phyloP scores from a whole-genome alignment of 2,113 vertebrate genomes.

The Castor canadensis region DNA sequence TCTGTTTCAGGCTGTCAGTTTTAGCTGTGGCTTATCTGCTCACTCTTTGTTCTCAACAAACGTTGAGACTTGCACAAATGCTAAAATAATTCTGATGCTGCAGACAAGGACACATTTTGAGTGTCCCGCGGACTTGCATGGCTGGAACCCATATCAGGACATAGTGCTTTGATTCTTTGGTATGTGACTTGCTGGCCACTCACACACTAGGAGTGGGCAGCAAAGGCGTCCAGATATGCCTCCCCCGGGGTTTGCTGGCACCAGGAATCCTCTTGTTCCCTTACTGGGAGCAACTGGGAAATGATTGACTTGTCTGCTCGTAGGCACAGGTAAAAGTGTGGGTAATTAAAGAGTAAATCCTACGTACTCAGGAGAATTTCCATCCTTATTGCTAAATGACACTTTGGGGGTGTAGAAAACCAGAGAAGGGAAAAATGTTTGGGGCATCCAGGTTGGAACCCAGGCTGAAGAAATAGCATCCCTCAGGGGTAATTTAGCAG shows the following conservation, averaged over 20 bases:
- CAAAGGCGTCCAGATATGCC: no score
- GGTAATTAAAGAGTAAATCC: background rate
- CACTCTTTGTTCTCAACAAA: background rate
- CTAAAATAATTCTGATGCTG: background rate
- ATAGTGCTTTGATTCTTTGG: background rate
- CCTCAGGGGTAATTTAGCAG: background rate
- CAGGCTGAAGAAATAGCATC: background rate
- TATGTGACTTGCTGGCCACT: background rate
- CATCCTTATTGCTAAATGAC: background rate
- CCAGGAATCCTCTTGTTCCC: background rate
- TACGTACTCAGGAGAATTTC: background rate
- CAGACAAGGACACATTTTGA: no score
- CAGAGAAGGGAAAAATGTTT: background rate
- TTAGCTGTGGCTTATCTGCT: background rate
- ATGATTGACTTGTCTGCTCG: background rate
- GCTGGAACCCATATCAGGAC: background rate
- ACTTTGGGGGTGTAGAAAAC: background rate
- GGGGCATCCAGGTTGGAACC: background rate
- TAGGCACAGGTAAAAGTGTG: background rate
- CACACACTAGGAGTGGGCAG: accelerated
- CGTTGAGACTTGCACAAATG: background rate
- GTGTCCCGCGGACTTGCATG: accelerated
- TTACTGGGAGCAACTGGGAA: background rate
- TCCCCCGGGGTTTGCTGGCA: background rate
- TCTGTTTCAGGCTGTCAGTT: background rate